Evolutionary conservation across 2,888 invertebrate genomes (phyloP), one percentile per base, ranked within the genome.

Genomic region (Ametastegia equiseti): DNA sequence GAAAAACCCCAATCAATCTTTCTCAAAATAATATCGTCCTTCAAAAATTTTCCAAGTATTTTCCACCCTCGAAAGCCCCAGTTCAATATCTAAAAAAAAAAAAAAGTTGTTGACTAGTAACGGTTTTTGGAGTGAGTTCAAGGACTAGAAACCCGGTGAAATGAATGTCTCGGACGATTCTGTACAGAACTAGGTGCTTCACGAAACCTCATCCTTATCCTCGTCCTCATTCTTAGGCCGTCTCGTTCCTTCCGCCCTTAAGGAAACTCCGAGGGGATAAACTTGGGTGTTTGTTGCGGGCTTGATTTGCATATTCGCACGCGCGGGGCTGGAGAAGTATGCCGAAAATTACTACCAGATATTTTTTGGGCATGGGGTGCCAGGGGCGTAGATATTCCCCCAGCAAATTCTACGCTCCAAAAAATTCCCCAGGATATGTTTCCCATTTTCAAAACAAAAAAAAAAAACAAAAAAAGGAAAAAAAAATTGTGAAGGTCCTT

Each of bases 221-320:
- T 19, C 45, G n/a, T 42, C 69, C 36, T 42, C 23, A 69, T 42
- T 69, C n/a, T 33, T 63, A 15, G n/a, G 19, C 54, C 11, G 63
- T 5, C 71, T 47, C 47, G 45, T 45, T 71, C 27, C 71, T 71
- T 71, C 47, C 45, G 71, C 7, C 36, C 54, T 36, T 39, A 23
- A 54, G 50, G 33, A 50, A 54, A 75, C 45, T 71, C 47, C n/a
- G n/a, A n/a, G n/a, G n/a, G n/a, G n/a, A 23, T 71, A 27, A 75
- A 54, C 54, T 75, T 75, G 33, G n/a, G 54, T 54, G 27, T 42
- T 71, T 45, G 71, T 71, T 75, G 54, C 54, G 33, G 19, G 2
- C 36, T 54, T 50, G 9, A 54, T 54, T 75, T 54, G 54, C 75
- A 50, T 71, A 71, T 73, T 30, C 45, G 30, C 30, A n/a, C 15